Evolutionary conservation across 2,113 vertebrate species (phyloP), one percentile per base, ranked within the genome.

Genomic region (Acanthochromis polyacanthus): DNA sequence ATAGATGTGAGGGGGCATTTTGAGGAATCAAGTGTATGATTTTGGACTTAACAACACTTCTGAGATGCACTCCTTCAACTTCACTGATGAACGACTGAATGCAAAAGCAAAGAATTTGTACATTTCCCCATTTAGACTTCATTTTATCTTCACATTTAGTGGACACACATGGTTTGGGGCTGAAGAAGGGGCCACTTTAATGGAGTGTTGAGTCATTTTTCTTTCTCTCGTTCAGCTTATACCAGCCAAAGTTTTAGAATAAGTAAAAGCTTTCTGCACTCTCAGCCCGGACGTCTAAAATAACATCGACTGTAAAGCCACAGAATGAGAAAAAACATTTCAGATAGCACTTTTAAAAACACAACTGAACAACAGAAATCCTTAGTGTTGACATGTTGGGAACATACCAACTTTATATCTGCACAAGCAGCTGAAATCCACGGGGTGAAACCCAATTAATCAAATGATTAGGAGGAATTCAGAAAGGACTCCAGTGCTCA

Each of bases 1-100:
- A 23, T 20, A 10, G 14, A 76, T 58, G 30, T 45, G n/a, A 15
- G 52, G 19, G 70, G 50, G 71, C 71, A 43, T 62, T 48, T 11
- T 61, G 56, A 56, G 70, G 66, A 58, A 50, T 48, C 16, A 70
- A 69, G 45, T 20, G 40, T 5, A 20, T 25, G 50, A 43, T 59
- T 43, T 62, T 30, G 50, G 17, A 56, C 52, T 5, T 5, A 14
- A 67, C 17, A 23, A 45, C 23, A 17, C 22, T 25, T 76, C 10
- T 40, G 43, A 20, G 43, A 58, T 9, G 28, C 36, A 15, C 28
- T 40, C 16, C 12, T 16, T 70, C 16, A 64, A 52, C 20, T 30
- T 50, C 51, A 51, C 58, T 45, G 62, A 51, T 32, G 68, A 30
- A 17, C 30, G 48, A 65, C 56, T 23, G 43, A 51, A 56, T 32